A percentile compares a stretch with the other conserved stretches of the same genome.
Conservation (phyloP, 2,888 invertebrate species). For the Hyles lineata region DNA sequence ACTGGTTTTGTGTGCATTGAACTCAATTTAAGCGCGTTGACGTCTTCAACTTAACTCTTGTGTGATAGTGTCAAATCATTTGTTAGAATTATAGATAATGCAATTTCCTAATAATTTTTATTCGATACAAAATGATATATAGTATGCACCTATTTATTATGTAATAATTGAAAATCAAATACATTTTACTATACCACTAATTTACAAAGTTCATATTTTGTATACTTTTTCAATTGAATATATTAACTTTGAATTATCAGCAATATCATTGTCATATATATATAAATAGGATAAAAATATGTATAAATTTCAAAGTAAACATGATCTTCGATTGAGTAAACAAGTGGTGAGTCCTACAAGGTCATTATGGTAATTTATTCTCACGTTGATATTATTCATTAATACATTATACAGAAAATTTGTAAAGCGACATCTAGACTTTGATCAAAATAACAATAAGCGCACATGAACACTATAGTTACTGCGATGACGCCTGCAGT, state of each 20-base stretch:
- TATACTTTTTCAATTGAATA: neutral
- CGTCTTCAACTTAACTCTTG: neutral
- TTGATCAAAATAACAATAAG: neutral
- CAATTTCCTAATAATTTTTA: too few species aligned
- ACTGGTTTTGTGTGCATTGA: neutral
- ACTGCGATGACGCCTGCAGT: neutral
- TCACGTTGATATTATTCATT: neutral
- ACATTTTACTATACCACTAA: too few species aligned
- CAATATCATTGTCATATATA: neutral
- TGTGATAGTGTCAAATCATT: neutral
- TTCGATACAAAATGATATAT: too few species aligned
- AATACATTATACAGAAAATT: neutral
- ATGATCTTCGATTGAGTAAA: constrained; percentile 12
- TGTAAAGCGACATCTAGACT: constrained; percentile 10
- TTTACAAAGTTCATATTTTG: neutral
- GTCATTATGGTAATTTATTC: constrained; percentile 21
- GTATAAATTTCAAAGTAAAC: neutral
- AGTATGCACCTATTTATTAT: too few species aligned
- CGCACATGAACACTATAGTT: neutral
- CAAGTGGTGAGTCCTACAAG: constrained; percentile 12
- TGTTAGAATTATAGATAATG: too few species aligned
- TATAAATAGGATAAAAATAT: neutral
- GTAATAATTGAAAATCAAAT: too few species aligned
- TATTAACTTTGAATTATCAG: neutral
- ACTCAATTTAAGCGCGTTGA: neutral